These are phyloP conservation scores for Rostratula benghalensis DNA, from an alignment of 2,113 vertebrate species.

Conservation along the genomic window DNA sequence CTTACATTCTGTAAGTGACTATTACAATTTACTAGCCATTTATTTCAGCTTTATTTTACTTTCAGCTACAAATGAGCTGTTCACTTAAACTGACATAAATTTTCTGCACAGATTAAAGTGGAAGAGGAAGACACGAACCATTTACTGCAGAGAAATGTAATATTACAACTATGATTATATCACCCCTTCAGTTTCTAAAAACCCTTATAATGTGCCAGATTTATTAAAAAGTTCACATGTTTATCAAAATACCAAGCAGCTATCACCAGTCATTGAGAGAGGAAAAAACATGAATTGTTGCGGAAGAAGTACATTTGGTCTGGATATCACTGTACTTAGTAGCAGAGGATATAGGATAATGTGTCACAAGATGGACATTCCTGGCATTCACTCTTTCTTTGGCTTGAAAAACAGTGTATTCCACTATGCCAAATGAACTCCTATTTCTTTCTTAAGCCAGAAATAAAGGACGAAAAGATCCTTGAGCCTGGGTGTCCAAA, in stretches of 20 bases:
- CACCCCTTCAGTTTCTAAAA: background rate
- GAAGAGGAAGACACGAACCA: slow-evolving; percentile 61
- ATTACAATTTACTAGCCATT: slow-evolving; percentile 65
- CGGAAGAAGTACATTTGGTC: background rate
- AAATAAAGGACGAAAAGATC: background rate
- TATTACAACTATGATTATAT: slow-evolving; percentile 58
- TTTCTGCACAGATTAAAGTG: slow-evolving; percentile 65
- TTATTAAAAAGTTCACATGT: slow-evolving; percentile 19
- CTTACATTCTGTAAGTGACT: slow-evolving; percentile 54
- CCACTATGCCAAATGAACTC: background rate
- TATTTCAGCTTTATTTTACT: slow-evolving; percentile 73
- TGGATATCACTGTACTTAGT: background rate
- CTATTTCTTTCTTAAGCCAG: background rate
- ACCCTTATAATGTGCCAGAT: slow-evolving; percentile 19
- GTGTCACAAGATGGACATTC: background rate
- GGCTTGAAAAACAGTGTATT: background rate
- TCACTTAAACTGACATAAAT: slow-evolving; percentile 72
- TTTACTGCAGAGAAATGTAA: slow-evolving; percentile 53
- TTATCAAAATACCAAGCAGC: slow-evolving; percentile 41
- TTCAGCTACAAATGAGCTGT: slow-evolving; percentile 70
- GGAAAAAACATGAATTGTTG: background rate
- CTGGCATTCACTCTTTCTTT: background rate
- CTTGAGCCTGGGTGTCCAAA: background rate
- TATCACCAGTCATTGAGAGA: background rate
- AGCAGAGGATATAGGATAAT: background rate